Evolutionary conservation across 2,888 invertebrate species (phyloP).

Genomic region (Drosophila neotestacea): DNA sequence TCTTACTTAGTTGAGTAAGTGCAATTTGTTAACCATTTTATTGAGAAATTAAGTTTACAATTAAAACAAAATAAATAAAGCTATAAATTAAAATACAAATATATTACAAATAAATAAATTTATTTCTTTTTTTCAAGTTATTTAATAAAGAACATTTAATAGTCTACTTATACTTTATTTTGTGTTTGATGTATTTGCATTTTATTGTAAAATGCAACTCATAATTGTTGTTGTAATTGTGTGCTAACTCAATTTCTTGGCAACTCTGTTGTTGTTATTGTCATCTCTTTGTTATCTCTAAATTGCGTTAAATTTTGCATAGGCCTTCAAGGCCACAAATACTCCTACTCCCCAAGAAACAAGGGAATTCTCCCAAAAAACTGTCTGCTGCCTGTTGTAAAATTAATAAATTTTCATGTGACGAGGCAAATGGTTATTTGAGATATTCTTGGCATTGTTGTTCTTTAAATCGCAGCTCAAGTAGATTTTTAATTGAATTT

Average conservation of each 20-base stretch:
- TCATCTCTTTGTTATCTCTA: constrained; percentile 60
- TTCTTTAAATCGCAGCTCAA: constrained; percentile 40
- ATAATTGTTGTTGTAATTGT: constrained; percentile 77
- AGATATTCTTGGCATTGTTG: constrained; percentile 20
- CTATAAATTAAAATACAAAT: neutral
- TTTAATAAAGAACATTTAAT: constrained; percentile 26
- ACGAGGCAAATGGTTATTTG: constrained; percentile 51
- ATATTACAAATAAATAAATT: neutral
- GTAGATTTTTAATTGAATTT: constrained; percentile 70
- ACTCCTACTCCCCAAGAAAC: neutral
- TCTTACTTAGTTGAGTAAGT: constrained; percentile 9
- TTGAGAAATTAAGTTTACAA: neutral
- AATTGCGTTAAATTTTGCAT: constrained; percentile 77
- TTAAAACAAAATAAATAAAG: neutral
- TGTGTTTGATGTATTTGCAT: constrained; percentile 37
- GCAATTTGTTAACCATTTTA: neutral
- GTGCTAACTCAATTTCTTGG: constrained; percentile 73
- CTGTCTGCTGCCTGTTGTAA: constrained; percentile 39
- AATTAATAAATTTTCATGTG: constrained; percentile 67
- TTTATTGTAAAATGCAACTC: constrained; percentile 67
- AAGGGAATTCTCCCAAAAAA: neutral
- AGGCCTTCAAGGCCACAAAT: constrained; percentile 46
- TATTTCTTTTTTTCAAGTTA: neutral
- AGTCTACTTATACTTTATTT: neutral
- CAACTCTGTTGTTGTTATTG: constrained; percentile 36